Percentiles rank a stretch among this genome's conserved stretches.
These are phyloP conservation scores for Fulmarus glacialis DNA, from an alignment of 2,113 vertebrate genomes.

Conservation along the genomic window DNA sequence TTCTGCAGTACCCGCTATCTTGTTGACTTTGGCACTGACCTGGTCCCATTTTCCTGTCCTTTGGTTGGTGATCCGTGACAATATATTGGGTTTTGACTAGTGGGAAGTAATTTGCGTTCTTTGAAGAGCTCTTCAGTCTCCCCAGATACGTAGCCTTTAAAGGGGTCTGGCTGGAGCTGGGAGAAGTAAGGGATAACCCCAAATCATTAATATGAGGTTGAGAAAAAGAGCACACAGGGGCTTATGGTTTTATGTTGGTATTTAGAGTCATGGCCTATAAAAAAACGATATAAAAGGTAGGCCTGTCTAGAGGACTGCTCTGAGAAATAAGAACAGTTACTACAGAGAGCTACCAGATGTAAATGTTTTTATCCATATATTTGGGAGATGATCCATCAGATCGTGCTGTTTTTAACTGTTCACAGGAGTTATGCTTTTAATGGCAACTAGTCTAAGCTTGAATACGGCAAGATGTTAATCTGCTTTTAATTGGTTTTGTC, in stretches of 20 bases:
- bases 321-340: background rate
- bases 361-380: background rate
- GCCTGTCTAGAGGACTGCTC: background rate
- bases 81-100: background rate
- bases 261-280: background rate
- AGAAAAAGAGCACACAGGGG: background rate
- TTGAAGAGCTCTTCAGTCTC: background rate
- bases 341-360: background rate
- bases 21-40: background rate
- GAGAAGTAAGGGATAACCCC: background rate
- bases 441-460: background rate
- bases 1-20: background rate
- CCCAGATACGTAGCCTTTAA: background rate
- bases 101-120: background rate
- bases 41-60: background rate
- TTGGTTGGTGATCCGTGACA: background rate
- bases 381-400: background rate
- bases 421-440: background rate
- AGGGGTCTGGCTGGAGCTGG: background rate
- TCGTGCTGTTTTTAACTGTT: background rate
- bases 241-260: background rate
- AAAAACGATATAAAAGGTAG: rapidly evolving
- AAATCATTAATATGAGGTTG: background rate
- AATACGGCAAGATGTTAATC: background rate
- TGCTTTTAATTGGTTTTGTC: conserved; percentile 28